Evolutionary conservation across 2,888 invertebrate genomes (phyloP), one percentile per base, ranked within the genome.

Genomic region (Phragmatobia fuliginosa): DNA sequence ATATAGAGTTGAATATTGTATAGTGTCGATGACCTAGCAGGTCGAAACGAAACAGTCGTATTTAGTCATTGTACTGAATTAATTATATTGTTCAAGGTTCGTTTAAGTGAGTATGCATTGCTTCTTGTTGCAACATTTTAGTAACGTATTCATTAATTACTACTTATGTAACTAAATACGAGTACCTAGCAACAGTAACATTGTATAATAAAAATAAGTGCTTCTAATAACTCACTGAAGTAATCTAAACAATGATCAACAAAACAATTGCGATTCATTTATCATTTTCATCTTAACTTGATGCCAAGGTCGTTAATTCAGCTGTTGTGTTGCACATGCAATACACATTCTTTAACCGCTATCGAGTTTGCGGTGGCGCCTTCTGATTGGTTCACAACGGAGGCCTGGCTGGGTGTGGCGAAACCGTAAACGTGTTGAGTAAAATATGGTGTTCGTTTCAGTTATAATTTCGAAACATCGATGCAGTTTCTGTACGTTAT

Each of bases 401-500:
- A 89, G 94, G 94, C 94, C 91, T 90, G 94, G 92, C 92, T 84
- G 92, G 94, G 94, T 93, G 94, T 94, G 94, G 89, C 91, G 88
- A 84, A 91, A 91, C 93, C 86, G 65, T 88, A 90, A 58, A 65
- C 59, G 71, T 59, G 65, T 61, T 58, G 45, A 62, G 49, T 64
- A 52, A 31, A 52, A 60, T 87, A 60, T 87, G 87, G 83, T 62
- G 21, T 62, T 64, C 68, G 74, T 81, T 84, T 81, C 75, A 79
- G 79, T 76, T 80, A 56, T 56, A 25, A 56, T 77, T 85, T 80
- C 74, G 87, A 91, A 68, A 70, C 85, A 81, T 76, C 83, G 82
- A 81, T 79, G 71, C 80, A 75, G 76, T 72, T 79, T 74, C 78
- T 63, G 45, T 45, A n/a, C 32, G 49, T 45, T 45, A n/a, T 63